Evolutionary conservation across 2,113 vertebrate species (phyloP).

Genomic region (Scomber colias): DNA sequence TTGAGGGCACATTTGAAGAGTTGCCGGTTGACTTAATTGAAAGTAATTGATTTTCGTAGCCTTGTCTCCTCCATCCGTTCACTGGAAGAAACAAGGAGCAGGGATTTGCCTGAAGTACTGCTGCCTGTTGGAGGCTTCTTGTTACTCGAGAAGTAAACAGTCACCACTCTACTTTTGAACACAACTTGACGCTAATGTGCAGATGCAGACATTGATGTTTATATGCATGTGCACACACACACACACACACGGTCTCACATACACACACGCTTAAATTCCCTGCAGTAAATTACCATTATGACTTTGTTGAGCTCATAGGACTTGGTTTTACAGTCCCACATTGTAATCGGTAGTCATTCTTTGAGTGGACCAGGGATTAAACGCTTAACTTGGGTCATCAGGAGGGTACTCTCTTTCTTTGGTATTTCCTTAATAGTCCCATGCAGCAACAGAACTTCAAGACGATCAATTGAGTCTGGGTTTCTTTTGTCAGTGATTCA

Average conservation of each 20-base stretch:
- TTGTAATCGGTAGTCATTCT: no score
- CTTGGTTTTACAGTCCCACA: no score
- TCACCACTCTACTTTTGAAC: conserved; percentile 25
- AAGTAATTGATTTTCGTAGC: conserved; percentile 89
- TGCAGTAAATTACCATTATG: conserved; percentile 60
- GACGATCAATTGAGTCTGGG: no score
- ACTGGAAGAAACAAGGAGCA: conserved; percentile 82
- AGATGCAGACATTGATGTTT: conserved; percentile 30
- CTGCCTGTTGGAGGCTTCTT: conserved; percentile 56
- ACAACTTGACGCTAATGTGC: conserved; percentile 63
- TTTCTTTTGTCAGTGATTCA: no score
- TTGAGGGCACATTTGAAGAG: conserved; percentile 88
- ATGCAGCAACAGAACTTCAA: no score
- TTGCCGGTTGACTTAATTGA: conserved; percentile 97
- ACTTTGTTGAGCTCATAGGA: conserved; percentile 30
- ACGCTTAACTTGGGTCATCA: no score
- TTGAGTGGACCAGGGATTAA: no score
- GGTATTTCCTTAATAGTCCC: no score
- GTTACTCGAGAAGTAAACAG: conserved; percentile 70
- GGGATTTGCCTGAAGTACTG: conserved; percentile 86
- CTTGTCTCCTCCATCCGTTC: conserved; percentile 89
- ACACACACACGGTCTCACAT: neutral
- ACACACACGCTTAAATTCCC: conserved; percentile 21
- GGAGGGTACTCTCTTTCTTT: no score
- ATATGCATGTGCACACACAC: neutral